A percentile compares a stretch with the other conserved stretches of the same genome.
phyloP scores from a whole-genome alignment of 2,888 invertebrate genomes.

The Parelbella ahira region DNA sequence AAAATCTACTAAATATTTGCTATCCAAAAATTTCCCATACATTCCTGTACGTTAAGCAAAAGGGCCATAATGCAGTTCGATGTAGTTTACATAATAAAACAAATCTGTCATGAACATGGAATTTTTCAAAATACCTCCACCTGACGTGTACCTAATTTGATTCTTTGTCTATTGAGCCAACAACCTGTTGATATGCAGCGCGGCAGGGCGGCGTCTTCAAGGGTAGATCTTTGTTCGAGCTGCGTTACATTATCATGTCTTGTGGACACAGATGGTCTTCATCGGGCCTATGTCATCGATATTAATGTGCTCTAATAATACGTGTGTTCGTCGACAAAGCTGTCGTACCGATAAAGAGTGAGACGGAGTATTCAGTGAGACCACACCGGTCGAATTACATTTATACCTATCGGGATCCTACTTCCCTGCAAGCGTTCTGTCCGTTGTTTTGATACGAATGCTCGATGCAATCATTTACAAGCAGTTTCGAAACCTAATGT shows the following conservation, averaged over 20 bases:
- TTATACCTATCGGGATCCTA: conserved; percentile 11
- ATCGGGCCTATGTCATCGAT: conserved; percentile 76
- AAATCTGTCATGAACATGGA: conserved; percentile 33
- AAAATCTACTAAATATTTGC: too few species aligned
- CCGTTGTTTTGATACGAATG: conserved; percentile 12
- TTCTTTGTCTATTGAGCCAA: conserved; percentile 29
- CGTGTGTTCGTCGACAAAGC: conserved; percentile 67
- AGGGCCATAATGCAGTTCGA: too few species aligned
- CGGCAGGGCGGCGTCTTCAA: conserved; percentile 48
- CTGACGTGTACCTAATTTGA: conserved; percentile 47
- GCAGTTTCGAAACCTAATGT: too few species aligned
- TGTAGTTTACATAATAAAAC: too few species aligned
- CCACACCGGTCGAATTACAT: conserved; percentile 55
- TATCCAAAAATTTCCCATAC: too few species aligned
- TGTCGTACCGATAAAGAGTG: conserved; percentile 61
- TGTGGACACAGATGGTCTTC: conserved; percentile 77
- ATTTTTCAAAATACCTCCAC: conserved; percentile 38
- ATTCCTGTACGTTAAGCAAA: too few species aligned
- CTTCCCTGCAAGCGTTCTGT: conserved; percentile 12
- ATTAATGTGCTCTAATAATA: conserved; percentile 74
- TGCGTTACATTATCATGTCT: conserved; percentile 56
- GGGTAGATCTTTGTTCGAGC: conserved; percentile 66
- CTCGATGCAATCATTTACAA: conserved; percentile 9
- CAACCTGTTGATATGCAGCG: conserved; percentile 14
- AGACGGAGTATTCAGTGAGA: conserved; percentile 58